A percentile compares a stretch with the other conserved stretches of the same genome.
phyloP scores from a whole-genome alignment of 2,797 vertebrate species.

The Phrynocephalus forsythii region DNA sequence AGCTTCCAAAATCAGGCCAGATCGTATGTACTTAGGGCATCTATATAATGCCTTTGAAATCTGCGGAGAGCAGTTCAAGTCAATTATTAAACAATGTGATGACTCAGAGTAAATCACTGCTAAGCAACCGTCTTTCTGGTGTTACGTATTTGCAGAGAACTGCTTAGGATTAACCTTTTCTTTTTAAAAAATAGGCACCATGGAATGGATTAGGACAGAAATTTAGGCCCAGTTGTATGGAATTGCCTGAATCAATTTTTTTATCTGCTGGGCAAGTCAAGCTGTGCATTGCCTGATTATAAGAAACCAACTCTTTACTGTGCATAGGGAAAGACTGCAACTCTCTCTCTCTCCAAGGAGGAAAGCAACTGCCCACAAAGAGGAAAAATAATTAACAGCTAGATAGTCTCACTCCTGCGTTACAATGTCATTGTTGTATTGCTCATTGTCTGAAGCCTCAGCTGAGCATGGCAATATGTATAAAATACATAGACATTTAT shows the following conservation, averaged over 20 bases:
- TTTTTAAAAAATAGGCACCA: not conserved
- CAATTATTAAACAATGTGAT: not conserved
- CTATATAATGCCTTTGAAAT: not conserved
- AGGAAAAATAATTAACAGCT: not conserved
- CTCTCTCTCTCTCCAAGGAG: not conserved
- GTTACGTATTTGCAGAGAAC: not conserved
- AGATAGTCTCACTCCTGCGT: too few species aligned
- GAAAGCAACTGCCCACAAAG: not conserved
- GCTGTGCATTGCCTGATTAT: not conserved
- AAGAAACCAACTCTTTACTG: not conserved
- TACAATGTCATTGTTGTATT: too few species aligned
- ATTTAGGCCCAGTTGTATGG: not conserved
- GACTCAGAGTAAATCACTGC: not conserved
- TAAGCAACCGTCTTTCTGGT: not conserved
- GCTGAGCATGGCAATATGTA: too few species aligned
- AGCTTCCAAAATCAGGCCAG: too few species aligned
- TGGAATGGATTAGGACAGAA: not conserved
- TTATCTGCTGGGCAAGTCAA: not conserved
- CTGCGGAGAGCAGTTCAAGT: slow-evolving; percentile 31
- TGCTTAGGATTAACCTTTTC: not conserved
- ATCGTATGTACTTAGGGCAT: too few species aligned
- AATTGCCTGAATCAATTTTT: not conserved
- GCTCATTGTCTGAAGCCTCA: too few species aligned
- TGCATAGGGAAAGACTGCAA: not conserved
- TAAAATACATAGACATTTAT: too few species aligned